A percentile compares a stretch with the other conserved stretches of the same genome.
Conservation (phyloP, 2,797 vertebrate species). For the Sarcophilus harrisii region DNA sequence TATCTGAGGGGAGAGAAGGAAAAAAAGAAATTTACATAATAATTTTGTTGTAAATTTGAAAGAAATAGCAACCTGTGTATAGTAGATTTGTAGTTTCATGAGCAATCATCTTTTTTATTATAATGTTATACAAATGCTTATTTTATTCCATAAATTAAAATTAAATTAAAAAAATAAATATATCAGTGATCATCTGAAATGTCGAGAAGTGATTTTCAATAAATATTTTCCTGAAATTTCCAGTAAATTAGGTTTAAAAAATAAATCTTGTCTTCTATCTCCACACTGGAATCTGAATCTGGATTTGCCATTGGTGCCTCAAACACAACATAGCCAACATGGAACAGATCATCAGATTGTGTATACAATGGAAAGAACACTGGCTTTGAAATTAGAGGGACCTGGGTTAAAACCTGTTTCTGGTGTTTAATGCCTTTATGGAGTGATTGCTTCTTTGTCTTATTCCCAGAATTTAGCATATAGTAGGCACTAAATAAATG, state of each 20-base stretch:
- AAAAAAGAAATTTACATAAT: not conserved
- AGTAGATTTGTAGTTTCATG: not conserved
- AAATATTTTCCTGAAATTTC: not conserved
- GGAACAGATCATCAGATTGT: not conserved
- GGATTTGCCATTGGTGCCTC: not conserved
- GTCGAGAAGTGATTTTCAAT: not conserved
- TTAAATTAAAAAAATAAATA: not conserved
- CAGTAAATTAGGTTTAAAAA: not conserved
- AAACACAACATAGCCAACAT: not conserved
- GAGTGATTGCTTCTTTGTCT: slow-evolving; percentile 15
- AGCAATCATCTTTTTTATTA: not conserved
- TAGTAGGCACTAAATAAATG: not conserved
- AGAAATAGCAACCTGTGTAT: not conserved
- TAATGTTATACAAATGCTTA: not conserved
- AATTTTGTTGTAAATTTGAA: not conserved
- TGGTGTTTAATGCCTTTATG: not conserved
- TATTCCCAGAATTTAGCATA: not conserved
- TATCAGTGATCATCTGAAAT: not conserved
- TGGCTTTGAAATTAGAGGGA: not conserved
- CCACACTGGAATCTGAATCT: not conserved
- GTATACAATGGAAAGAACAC: not conserved
- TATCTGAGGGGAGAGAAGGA: not conserved
- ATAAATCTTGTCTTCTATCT: not conserved
- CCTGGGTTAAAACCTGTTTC: not conserved
- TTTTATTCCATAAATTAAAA: not conserved